Evolutionary conservation across 2,797 vertebrate species (phyloP).

Genomic region (Crax fasciolata): DNA sequence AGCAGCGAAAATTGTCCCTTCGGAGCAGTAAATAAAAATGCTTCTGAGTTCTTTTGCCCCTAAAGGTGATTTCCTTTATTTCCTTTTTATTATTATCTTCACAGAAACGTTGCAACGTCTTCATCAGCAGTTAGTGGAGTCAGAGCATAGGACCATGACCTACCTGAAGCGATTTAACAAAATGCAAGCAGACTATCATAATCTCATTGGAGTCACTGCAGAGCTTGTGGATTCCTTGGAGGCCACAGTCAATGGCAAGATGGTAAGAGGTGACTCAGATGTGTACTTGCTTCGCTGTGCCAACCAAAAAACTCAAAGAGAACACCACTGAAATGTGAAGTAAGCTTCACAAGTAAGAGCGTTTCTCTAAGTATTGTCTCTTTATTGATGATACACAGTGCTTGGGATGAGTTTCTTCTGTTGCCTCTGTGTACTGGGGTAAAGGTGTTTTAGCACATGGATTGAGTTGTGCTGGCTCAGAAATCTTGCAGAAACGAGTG

Average conservation of each 20-base stretch:
- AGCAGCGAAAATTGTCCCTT: neutral
- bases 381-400: neutral
- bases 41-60: neutral
- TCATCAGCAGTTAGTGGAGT: conserved; percentile 89
- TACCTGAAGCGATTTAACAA: conserved; percentile 88
- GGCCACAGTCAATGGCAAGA: conserved; percentile 92
- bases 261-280: conserved; percentile 84
- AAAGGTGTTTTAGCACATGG: neutral
- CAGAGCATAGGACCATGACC: conserved; percentile 84
- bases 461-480: neutral
- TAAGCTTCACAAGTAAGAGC: accelerated
- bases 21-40: conserved; percentile 22
- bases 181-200: conserved; percentile 91
- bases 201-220: conserved; percentile 92
- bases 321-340: neutral
- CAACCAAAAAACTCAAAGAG: neutral
- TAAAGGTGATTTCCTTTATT: neutral
- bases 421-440: neutral
- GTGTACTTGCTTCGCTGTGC: neutral
- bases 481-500: neutral
- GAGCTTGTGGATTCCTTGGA: conserved; percentile 96
- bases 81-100: neutral
- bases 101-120: conserved; percentile 82
- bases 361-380: neutral
- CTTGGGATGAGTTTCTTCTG: neutral